A percentile compares a stretch with the other conserved stretches of the same genome.
Evolutionary conservation across 1,140 invertebrate genomes (phyloP).

Genomic region (Philotrypesis tridentata): DNA sequence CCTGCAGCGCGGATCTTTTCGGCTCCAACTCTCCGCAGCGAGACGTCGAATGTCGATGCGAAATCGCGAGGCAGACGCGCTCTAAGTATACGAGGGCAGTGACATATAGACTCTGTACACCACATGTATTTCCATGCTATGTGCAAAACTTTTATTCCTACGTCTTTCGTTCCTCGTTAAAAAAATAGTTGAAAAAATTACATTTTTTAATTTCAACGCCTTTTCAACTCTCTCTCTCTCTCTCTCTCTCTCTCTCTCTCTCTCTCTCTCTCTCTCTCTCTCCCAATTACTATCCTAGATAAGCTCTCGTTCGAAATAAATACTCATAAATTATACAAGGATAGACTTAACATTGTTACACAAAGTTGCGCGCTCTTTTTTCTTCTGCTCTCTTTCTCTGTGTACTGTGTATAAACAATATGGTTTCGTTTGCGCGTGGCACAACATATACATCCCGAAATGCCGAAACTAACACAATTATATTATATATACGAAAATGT

Average conservation of each 20-base stretch:
- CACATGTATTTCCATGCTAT: too few species aligned
- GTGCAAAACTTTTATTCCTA: slow-evolving; percentile 40
- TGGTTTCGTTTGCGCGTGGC: background rate
- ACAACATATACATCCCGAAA: slow-evolving; percentile 29
- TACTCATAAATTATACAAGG: slow-evolving; percentile 51
- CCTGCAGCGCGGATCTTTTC: too few species aligned
- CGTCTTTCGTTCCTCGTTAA: slow-evolving; percentile 35
- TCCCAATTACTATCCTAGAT: slow-evolving; percentile 43
- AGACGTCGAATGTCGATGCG: too few species aligned
- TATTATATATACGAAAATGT: slow-evolving; percentile 23
- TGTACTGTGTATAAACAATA: slow-evolving; percentile 30
- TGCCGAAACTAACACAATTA: slow-evolving; percentile 27
- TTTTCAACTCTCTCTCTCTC: slow-evolving; percentile 40
- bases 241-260: too few species aligned
- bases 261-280: too few species aligned
- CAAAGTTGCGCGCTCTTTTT: background rate
- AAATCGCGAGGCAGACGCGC: too few species aligned
- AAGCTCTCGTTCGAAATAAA: slow-evolving; percentile 54
- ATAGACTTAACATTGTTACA: slow-evolving; percentile 34
- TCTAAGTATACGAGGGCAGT: too few species aligned
- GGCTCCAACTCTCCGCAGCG: too few species aligned
- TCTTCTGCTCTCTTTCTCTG: too few species aligned
- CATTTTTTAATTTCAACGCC: slow-evolving; percentile 48
- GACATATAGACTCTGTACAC: too few species aligned
- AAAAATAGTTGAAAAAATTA: slow-evolving; percentile 55